Evolutionary conservation across 2,113 vertebrate species (phyloP).

Genomic region (Vimba vimba): DNA sequence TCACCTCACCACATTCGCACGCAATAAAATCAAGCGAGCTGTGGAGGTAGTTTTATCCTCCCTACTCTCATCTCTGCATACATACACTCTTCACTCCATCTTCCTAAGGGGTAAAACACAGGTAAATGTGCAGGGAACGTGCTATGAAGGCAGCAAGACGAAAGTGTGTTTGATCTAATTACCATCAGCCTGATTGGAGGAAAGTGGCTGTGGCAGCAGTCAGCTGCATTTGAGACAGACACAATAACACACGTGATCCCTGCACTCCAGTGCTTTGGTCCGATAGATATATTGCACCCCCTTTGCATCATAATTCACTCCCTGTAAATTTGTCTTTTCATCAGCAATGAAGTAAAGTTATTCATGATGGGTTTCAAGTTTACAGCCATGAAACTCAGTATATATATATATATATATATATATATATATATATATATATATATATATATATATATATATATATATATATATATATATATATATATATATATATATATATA

Average conservation of each 20-base stretch:
- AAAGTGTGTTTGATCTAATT: slow-evolving; percentile 58
- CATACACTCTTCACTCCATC: not conserved
- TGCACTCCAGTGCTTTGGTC: not conserved
- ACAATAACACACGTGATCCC: slow-evolving; percentile 53
- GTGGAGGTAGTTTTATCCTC: slow-evolving; percentile 30
- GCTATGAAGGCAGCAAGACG: slow-evolving; percentile 13
- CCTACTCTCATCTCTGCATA: not conserved
- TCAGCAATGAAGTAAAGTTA: slow-evolving; percentile 2
- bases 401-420: too few relatives aligned
- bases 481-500: too few relatives aligned
- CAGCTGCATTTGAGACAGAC: slow-evolving; percentile 53
- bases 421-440: too few relatives aligned
- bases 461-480: too few relatives aligned
- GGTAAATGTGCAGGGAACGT: slow-evolving; percentile 38
- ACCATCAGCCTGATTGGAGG: slow-evolving; percentile 52
- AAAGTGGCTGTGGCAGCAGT: slow-evolving; percentile 59
- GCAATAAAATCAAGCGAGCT: slow-evolving; percentile 40
- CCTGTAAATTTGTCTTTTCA: not conserved
- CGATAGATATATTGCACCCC: not conserved
- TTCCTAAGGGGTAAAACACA: slow-evolving; percentile 12
- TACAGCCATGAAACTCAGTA: not conserved
- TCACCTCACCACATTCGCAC: slow-evolving; percentile 48
- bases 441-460: too few relatives aligned
- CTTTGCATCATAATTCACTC: not conserved
- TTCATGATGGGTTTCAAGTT: slow-evolving; percentile 23